Conservation (phyloP, 2,113 vertebrate species). For the Alligator mississippiensis region DNA sequence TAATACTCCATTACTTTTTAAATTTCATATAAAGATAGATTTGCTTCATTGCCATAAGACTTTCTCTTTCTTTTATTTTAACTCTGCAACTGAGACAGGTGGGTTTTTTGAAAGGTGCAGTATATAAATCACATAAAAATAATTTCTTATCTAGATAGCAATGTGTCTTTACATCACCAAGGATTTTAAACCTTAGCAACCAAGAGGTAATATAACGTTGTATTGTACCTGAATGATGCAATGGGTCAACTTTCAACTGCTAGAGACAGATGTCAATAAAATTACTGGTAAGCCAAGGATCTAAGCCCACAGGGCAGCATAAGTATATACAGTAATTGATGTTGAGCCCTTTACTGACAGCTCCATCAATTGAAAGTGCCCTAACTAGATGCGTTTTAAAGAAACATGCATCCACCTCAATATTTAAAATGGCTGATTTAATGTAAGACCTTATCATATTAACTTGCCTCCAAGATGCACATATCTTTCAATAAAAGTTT, state of each 20-base stretch:
- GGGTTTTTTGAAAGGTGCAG: not conserved
- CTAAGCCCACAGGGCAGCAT: not conserved
- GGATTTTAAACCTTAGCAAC: not conserved
- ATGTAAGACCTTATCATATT: not conserved
- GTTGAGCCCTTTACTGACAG: not conserved
- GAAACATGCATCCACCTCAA: not conserved
- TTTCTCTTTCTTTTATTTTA: not conserved
- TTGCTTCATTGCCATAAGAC: not conserved
- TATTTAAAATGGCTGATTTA: conserved; percentile 34
- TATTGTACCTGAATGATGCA: not conserved
- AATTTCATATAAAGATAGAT: not conserved
- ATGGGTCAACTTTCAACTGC: not conserved
- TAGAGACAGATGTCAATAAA: not conserved
- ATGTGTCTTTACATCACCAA: not conserved
- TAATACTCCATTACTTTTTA: not conserved
- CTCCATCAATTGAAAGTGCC: not conserved
- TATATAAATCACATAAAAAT: accelerated
- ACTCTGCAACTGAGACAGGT: not conserved
- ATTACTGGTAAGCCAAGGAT: not conserved
- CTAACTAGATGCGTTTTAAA: not conserved
- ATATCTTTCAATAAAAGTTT: conserved; percentile 24
- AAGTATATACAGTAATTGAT: not conserved
- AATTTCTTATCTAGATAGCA: not conserved
- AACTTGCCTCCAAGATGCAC: not conserved
- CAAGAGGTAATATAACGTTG: not conserved